Base-by-base conservation (phyloP, 2,888 invertebrate genomes). In the Eupithecia abbreviata region DNA sequence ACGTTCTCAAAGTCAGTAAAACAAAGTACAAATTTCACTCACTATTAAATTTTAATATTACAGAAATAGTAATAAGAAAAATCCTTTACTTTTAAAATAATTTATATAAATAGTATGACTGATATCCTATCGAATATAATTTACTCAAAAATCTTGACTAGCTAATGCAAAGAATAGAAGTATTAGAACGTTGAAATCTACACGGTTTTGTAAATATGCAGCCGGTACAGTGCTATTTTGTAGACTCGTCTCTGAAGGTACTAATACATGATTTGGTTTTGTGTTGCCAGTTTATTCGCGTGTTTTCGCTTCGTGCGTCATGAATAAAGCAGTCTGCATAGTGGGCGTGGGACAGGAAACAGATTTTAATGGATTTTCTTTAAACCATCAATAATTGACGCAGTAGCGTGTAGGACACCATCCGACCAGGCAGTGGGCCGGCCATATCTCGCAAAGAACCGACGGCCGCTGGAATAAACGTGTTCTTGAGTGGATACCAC, bases 1-100 rank as follows among this genome's bases (percentile, higher is more conserved):
- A 94, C 93, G 92, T 93, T 93, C 92, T 94, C 92, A 93, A 94
- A 93, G 93, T 93, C 94, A 92, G 92, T 94, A 94, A 94, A 94
- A 94, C 91, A 92, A 94, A 93, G 93, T 93, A 94, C 93, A 93
- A 93, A 92, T 93, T 94, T 93, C 95, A 95, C 95, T 95, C 95
- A 91, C 94, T 95, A 94, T 93, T 93, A 93, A 94, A 83, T 92
- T 95, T 94, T 93, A 94, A 92, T 93, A 92, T 92, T 94, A 94
- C 92, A 91, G 90, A 92, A 92, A 93, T 92, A 93, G 93, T 92
- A 93, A 92, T 93, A 93, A 92, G 91, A 93, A 92, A 93, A 91
- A 88, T 87, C 86, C 84, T 87, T 92, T 91, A 90, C 88, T 91
- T 82, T 93, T 30, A 91, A 92, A 93, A 94, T 93, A 93, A 94